phyloP scores from a whole-genome alignment of 2,113 vertebrate species.

The Syngnathoides biaculeatus region DNA sequence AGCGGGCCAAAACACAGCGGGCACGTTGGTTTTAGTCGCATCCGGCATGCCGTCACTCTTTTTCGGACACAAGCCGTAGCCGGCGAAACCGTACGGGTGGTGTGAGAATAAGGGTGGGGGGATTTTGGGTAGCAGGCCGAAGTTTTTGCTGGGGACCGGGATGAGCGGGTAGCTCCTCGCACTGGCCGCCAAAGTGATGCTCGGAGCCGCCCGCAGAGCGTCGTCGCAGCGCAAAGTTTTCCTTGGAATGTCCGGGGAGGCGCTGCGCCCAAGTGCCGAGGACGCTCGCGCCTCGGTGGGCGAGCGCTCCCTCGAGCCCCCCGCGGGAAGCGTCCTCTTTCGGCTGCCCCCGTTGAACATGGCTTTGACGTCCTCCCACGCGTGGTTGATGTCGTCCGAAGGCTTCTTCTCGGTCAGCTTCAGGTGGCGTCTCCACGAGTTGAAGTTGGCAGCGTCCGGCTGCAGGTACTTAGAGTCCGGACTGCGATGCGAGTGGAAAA shows the following conservation, averaged over 20 bases:
- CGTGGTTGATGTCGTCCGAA: constrained; percentile 84
- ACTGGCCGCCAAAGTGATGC: constrained; percentile 61
- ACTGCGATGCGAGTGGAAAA: constrained; percentile 89
- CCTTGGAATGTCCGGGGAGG: constrained; percentile 72
- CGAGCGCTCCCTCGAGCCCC: constrained; percentile 65
- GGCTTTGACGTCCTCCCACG: constrained; percentile 97
- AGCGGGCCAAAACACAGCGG: constrained; percentile 73
- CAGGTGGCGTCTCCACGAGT: constrained; percentile 90
- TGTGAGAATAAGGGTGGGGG: constrained; percentile 86
- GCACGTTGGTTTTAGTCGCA: constrained; percentile 56
- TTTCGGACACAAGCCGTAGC: constrained; percentile 90
- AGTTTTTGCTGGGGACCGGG: constrained; percentile 92
- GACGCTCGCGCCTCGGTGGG: constrained; percentile 60
- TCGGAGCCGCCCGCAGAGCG: constrained; percentile 59
- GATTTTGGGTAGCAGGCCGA: constrained; percentile 89
- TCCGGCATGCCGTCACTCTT: constrained; percentile 80
- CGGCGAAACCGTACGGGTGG: constrained; percentile 86
- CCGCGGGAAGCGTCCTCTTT: constrained; percentile 86
- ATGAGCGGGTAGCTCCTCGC: constrained; percentile 90
- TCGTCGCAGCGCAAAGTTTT: constrained; percentile 77
- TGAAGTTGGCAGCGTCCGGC: constrained; percentile 90
- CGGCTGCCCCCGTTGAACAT: constrained; percentile 96
- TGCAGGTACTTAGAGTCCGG: constrained; percentile 88
- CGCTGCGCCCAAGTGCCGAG: constrained; percentile 53
- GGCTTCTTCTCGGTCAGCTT: constrained; percentile 83